phyloP scores from a whole-genome alignment of 2,113 vertebrate genomes.

The Anser cygnoides region DNA sequence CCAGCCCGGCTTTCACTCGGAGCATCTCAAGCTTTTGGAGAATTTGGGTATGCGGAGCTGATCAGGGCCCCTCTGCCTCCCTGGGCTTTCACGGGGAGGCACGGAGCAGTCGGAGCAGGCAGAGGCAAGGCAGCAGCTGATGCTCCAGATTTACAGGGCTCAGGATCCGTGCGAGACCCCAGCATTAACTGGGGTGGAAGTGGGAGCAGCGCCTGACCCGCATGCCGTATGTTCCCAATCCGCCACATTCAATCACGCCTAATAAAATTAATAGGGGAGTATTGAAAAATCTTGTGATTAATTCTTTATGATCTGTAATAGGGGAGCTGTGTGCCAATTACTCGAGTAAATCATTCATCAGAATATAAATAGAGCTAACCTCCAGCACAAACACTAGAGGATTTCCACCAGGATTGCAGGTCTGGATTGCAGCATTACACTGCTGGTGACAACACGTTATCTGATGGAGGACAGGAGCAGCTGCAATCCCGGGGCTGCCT shows the following conservation, averaged over 20 bases:
- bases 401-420: constrained; percentile 48
- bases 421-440: constrained; percentile 45
- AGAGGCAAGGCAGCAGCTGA: constrained; percentile 13
- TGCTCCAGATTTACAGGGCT: constrained; percentile 26
- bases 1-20: not conserved
- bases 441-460: not conserved
- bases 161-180: constrained; percentile 12
- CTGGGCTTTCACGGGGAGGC: not conserved
- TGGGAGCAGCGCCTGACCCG: constrained; percentile 40
- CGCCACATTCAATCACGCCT: constrained; percentile 58
- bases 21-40: not conserved
- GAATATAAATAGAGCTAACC: constrained; percentile 72
- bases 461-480: constrained; percentile 10
- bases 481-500: not conserved
- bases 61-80: not conserved
- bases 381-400: constrained; percentile 65
- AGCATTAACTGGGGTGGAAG: constrained; percentile 15
- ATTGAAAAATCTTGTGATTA: constrained; percentile 69
- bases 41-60: not conserved
- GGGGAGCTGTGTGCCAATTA: constrained; percentile 67
- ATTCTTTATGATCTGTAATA: constrained; percentile 73
- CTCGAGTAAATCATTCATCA: constrained; percentile 73
- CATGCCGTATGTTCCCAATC: constrained; percentile 57
- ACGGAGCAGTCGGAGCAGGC: not conserved
- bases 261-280: constrained; percentile 70